phyloP scores from a whole-genome alignment of 2,797 vertebrate species.

The Acipenser transmontanus region DNA sequence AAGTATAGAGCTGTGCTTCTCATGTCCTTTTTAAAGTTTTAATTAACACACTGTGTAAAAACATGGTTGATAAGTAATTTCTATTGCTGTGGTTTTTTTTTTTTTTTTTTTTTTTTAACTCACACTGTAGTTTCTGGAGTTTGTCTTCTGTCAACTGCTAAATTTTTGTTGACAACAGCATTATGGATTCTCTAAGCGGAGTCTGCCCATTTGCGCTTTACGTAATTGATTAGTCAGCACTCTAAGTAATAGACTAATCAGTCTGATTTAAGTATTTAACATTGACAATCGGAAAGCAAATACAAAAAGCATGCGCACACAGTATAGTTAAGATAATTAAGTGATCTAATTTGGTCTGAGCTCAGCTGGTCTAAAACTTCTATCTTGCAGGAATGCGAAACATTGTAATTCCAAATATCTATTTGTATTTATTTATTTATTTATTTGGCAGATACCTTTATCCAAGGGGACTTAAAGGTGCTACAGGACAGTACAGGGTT shows the following conservation, averaged over 20 bases:
- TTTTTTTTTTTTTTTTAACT: background rate
- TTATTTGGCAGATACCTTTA: no score
- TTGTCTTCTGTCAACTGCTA: background rate
- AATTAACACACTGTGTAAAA: no score
- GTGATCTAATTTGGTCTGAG: background rate
- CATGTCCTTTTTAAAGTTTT: no score
- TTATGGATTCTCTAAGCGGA: background rate
- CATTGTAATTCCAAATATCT: background rate
- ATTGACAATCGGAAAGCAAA: conserved; percentile 1
- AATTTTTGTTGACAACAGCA: background rate
- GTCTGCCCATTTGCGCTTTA: background rate
- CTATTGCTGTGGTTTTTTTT: background rate
- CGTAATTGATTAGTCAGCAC: conserved; percentile 4
- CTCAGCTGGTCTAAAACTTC: background rate
- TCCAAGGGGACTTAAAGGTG: no score
- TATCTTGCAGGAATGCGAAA: background rate
- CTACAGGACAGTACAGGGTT: no score
- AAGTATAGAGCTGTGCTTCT: no score
- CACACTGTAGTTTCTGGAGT: background rate
- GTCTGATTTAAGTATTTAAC: background rate
- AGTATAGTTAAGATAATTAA: background rate
- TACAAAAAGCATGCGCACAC: background rate
- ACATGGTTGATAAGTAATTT: no score
- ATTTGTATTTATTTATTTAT: background rate
- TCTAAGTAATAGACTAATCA: conserved; percentile 10